A percentile compares a stretch with the other conserved stretches of the same genome.
Evolutionary conservation across 2,888 invertebrate genomes (phyloP).

Genomic region (Troides helena): DNA sequence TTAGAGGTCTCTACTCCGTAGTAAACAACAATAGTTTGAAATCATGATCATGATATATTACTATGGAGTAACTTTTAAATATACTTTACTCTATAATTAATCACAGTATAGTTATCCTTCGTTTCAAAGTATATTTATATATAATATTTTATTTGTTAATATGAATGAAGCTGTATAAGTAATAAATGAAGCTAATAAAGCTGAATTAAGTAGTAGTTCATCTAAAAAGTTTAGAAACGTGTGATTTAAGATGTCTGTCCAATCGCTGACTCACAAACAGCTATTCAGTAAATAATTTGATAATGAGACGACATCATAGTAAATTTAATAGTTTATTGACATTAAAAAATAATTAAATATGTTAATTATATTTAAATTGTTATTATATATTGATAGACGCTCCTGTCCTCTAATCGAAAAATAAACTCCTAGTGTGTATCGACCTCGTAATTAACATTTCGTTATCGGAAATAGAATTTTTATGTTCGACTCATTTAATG

Average conservation of each 20-base stretch:
- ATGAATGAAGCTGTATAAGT: too few species aligned
- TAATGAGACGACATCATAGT: slow-evolving; percentile 1
- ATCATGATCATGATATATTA: too few species aligned
- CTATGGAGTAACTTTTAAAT: too few species aligned
- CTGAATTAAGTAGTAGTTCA: background rate
- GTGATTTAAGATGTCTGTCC: background rate
- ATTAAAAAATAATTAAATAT: slow-evolving; percentile 11
- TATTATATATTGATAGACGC: background rate
- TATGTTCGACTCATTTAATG: background rate
- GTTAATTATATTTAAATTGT: slow-evolving; percentile 13
- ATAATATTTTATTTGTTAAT: too few species aligned
- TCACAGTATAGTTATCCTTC: too few species aligned
- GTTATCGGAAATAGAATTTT: slow-evolving; percentile 1
- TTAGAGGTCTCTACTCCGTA: too few species aligned
- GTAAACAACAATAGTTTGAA: too few species aligned
- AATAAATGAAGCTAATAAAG: too few species aligned
- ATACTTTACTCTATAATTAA: too few species aligned
- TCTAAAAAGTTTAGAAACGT: background rate
- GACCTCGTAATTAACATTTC: slow-evolving; percentile 8
- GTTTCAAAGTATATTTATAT: too few species aligned
- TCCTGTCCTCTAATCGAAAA: background rate
- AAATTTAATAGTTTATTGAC: slow-evolving; percentile 8
- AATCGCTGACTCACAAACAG: background rate
- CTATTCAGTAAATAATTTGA: background rate
- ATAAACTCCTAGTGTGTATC: background rate